These are phyloP conservation scores for Athene cunicularia DNA, from an alignment of 2,113 vertebrate genomes.

Conservation along the genomic window DNA sequence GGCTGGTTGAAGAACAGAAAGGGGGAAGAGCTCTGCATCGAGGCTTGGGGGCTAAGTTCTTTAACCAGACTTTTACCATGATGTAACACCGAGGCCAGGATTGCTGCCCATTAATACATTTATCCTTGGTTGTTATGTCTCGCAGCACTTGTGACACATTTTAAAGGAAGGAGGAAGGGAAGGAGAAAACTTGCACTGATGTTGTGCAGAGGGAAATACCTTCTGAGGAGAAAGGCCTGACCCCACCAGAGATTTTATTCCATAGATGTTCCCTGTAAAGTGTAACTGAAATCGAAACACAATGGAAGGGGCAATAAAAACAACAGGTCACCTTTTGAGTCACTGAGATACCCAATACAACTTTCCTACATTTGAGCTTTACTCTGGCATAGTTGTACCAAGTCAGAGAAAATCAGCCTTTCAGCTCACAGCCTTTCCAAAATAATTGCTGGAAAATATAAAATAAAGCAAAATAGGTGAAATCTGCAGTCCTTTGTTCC, in stretches of 20 bases:
- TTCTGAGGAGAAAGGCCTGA: neutral
- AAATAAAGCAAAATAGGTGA: neutral
- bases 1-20: neutral
- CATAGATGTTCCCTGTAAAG: neutral
- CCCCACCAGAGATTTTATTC: constrained; percentile 3
- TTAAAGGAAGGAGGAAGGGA: neutral
- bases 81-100: neutral
- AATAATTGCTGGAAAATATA: neutral
- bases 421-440: neutral
- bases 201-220: neutral
- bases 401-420: neutral
- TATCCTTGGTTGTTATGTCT: neutral
- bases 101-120: neutral
- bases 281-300: constrained; percentile 26
- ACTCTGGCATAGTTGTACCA: neutral
- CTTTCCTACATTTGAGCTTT: neutral
- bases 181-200: neutral
- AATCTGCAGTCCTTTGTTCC: neutral
- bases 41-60: neutral
- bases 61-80: neutral
- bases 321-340: constrained; percentile 17
- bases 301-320: constrained; percentile 9
- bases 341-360: neutral
- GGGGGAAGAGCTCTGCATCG: neutral
- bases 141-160: neutral